A percentile compares a stretch with the other conserved stretches of the same genome.
Conservation (phyloP, 2,888 invertebrate species). For the Drosophila pseudotalamancana region DNA sequence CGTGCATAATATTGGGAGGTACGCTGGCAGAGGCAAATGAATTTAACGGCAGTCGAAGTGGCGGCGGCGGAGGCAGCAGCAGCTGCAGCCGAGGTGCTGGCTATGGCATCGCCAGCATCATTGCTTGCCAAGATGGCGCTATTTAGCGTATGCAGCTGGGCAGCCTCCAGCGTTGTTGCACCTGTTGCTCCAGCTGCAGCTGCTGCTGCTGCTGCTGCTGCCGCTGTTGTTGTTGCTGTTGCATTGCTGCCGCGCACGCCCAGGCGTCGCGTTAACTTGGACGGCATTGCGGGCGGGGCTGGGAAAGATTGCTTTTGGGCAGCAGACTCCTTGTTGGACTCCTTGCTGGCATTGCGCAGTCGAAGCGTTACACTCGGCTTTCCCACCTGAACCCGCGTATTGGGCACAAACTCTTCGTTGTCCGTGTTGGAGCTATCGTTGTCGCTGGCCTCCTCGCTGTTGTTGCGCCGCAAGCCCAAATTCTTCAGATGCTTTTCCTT, state of each 20-base stretch:
- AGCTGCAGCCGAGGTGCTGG: constrained; percentile 39
- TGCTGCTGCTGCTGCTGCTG: neutral
- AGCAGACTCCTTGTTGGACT: constrained; percentile 4
- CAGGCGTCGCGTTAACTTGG: constrained; percentile 38
- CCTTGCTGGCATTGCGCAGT: constrained; percentile 67
- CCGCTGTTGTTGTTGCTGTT: neutral
- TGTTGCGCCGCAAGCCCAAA: constrained; percentile 84
- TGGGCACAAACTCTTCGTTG: constrained; percentile 84
- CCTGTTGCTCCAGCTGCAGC: neutral
- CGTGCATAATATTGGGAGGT: constrained; percentile 85
- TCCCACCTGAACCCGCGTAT: constrained; percentile 81
- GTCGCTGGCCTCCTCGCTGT: constrained; percentile 77
- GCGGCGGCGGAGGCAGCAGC: constrained; percentile 22
- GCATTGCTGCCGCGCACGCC: constrained; percentile 15
- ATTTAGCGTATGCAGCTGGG: constrained; percentile 52
- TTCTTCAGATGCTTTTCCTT: constrained; percentile 87
- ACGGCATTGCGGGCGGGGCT: constrained; percentile 5
- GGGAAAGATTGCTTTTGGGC: neutral
- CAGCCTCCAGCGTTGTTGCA: constrained; percentile 43
- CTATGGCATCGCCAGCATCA: constrained; percentile 23
- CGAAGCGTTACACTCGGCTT: constrained; percentile 83
- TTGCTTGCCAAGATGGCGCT: constrained; percentile 47
- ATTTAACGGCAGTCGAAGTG: constrained; percentile 7
- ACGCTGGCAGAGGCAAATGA: constrained; percentile 85
- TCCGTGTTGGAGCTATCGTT: constrained; percentile 81